These are phyloP conservation scores for Amiota mariae DNA, from an alignment of 2,888 invertebrate genomes.

Conservation along the genomic window DNA sequence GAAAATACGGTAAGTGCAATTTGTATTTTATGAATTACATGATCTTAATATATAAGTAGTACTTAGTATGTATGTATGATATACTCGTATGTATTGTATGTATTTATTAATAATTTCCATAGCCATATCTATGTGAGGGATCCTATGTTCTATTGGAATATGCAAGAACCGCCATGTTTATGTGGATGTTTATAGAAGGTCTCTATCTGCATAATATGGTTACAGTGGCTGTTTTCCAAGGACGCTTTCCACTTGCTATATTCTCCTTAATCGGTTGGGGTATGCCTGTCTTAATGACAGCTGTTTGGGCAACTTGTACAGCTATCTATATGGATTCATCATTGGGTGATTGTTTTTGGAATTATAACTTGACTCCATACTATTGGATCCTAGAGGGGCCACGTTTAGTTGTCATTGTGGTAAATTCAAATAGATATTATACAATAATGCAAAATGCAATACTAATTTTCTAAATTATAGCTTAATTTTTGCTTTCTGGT, in stretches of 20 bases:
- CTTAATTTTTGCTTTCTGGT: constrained; percentile 85
- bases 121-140: constrained; percentile 87
- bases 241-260: constrained; percentile 75
- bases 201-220: constrained; percentile 90
- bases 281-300: constrained; percentile 80
- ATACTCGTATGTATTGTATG: no score
- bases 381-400: constrained; percentile 96
- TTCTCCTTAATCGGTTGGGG: constrained; percentile 85
- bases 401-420: constrained; percentile 84
- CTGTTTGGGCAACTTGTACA: constrained; percentile 81
- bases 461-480: constrained; percentile 72
- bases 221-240: constrained; percentile 83
- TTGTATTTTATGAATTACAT: no score
- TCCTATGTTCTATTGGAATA: constrained; percentile 89
- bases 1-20: constrained; percentile 79
- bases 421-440: constrained; percentile 73
- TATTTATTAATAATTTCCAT: constrained; percentile 45
- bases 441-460: constrained; percentile 23
- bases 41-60: no score
- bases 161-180: constrained; percentile 90
- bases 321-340: constrained; percentile 73
- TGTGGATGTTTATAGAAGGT: constrained; percentile 98
- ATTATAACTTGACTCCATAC: constrained; percentile 84
- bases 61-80: background rate
- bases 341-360: constrained; percentile 81